Percentiles rank a stretch among this genome's conserved stretches.
phyloP scores from a whole-genome alignment of 2,113 vertebrate species.

The Zapornia atra region DNA sequence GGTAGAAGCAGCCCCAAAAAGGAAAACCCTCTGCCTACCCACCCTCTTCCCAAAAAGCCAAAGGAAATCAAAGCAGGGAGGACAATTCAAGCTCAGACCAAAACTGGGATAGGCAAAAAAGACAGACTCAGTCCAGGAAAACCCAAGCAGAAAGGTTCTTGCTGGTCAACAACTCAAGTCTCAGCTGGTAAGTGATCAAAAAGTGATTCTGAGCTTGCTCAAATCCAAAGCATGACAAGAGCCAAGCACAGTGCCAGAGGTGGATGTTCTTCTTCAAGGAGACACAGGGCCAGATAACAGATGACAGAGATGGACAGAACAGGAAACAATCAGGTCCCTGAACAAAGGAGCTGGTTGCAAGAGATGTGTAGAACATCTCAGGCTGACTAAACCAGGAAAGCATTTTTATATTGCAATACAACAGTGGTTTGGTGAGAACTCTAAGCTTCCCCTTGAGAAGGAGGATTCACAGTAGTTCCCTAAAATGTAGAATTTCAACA shows the following conservation, averaged over 20 bases:
- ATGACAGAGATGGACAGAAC: not conserved
- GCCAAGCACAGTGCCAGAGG: not conserved
- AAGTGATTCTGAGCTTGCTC: not conserved
- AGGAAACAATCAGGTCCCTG: not conserved
- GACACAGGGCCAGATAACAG: rapidly evolving
- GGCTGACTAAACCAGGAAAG: not conserved
- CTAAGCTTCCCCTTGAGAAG: not conserved
- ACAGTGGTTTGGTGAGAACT: not conserved
- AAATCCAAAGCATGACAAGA: not conserved
- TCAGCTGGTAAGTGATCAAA: not conserved
- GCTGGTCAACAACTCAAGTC: not conserved
- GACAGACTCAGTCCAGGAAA: not conserved
- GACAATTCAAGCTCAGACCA: not conserved
- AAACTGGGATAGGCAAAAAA: not conserved
- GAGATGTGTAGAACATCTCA: not conserved
- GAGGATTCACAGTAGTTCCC: not conserved
- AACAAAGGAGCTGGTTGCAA: not conserved
- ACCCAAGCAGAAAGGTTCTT: not conserved
- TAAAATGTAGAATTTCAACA: not conserved
- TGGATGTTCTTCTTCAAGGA: not conserved
- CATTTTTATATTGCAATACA: not conserved
- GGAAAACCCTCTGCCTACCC: not conserved
- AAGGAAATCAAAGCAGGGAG: not conserved
- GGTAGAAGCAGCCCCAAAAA: not conserved
- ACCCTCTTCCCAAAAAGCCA: not conserved